Evolutionary conservation across 2,113 vertebrate species (phyloP).

Genomic region (Boulengeromyrus knoepffleri): DNA sequence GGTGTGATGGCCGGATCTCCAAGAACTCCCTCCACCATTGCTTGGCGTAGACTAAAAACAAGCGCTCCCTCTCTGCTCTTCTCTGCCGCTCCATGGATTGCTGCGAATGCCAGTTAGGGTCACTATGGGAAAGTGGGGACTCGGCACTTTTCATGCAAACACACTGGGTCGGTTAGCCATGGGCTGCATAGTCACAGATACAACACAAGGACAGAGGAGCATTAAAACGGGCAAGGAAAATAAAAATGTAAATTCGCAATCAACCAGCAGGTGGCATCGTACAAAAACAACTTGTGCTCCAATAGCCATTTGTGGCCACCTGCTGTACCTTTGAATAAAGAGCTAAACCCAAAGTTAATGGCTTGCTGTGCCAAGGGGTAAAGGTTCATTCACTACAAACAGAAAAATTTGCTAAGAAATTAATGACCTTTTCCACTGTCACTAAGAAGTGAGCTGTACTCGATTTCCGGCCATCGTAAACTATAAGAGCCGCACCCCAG

Average conservation of each 20-base stretch:
- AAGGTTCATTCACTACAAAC: background rate
- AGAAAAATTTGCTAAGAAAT: background rate
- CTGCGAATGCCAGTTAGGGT: slow-evolving; percentile 47
- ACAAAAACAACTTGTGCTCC: background rate
- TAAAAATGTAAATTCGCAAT: background rate
- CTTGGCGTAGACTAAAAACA: slow-evolving; percentile 93
- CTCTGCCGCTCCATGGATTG: slow-evolving; percentile 84
- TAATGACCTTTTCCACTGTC: background rate
- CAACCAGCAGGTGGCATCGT: background rate
- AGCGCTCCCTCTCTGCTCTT: slow-evolving; percentile 84
- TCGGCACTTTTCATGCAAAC: background rate
- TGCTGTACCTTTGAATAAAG: background rate
- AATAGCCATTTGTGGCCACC: background rate
- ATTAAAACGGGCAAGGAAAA: background rate
- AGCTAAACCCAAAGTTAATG: background rate
- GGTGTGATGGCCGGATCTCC: slow-evolving; percentile 84
- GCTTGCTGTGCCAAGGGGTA: background rate
- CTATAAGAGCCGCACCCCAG: background rate
- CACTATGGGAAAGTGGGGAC: background rate
- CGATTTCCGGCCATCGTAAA: background rate
- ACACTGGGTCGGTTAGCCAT: background rate
- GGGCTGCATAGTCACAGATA: background rate
- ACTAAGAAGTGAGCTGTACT: background rate
- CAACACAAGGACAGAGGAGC: background rate
- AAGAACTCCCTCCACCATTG: slow-evolving; percentile 99